Evolutionary conservation across 2,888 invertebrate genomes (phyloP).

Genomic region (Portevinia maculata): DNA sequence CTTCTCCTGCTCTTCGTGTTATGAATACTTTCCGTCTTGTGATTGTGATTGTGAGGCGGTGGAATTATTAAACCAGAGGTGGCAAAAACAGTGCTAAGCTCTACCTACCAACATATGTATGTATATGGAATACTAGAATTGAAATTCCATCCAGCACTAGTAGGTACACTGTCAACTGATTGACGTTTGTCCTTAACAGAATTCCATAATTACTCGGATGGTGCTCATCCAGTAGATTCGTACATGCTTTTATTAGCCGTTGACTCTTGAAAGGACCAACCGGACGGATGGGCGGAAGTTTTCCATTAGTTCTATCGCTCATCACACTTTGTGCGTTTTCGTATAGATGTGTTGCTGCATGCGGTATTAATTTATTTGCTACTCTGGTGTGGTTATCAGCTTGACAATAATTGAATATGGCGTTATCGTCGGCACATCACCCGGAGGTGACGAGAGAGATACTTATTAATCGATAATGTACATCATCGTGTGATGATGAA

Average conservation of each 20-base stretch:
- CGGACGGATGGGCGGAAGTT: constrained; percentile 2
- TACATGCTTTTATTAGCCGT: constrained; percentile 17
- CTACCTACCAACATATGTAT: neutral
- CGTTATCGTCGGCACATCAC: constrained; percentile 19
- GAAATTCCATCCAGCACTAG: constrained; percentile 46
- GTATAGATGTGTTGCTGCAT: neutral
- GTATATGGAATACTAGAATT: constrained; percentile 31
- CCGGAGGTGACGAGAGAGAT: constrained; percentile 30
- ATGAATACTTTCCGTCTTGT: constrained; percentile 34
- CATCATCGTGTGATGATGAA: constrained; percentile 23
- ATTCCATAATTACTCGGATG: constrained; percentile 33
- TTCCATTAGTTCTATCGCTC: neutral
- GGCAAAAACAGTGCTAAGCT: constrained; percentile 19
- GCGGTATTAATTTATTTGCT: constrained; percentile 39
- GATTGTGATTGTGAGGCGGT: constrained; percentile 2
- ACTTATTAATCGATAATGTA: constrained; percentile 51
- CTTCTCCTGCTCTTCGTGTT: constrained; percentile 27
- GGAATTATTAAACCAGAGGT: neutral
- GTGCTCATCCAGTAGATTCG: constrained; percentile 10
- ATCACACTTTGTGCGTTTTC: constrained; percentile 6
- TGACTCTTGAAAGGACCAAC: constrained; percentile 33
- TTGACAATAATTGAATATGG: constrained; percentile 60
- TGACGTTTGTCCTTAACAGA: constrained; percentile 53
- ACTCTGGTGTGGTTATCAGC: constrained; percentile 44
- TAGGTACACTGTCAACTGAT: constrained; percentile 39